Base-by-base conservation (phyloP, 2,888 invertebrate genomes). In the Gisinianus flammeolus region DNA sequence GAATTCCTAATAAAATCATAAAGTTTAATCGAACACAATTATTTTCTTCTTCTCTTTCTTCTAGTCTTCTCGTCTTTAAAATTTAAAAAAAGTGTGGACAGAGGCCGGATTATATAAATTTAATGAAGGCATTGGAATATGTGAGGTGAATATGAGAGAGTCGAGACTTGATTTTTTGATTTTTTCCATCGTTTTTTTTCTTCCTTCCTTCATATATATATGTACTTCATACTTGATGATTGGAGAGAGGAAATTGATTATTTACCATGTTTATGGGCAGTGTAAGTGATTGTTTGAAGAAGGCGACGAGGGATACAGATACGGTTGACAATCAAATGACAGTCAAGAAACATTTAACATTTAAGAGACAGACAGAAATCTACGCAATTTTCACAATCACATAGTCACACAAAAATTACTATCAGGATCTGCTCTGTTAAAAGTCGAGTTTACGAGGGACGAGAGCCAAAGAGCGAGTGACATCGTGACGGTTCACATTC, bases 391-490 rank as follows among this genome's bases (percentile, higher is more conserved):
- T 58, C 58, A 58, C 58, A 58, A n/a, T 58, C 26, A 24, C 26
- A 26, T 24, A 58, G 16, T 58, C 58, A 58, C 58, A 58, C 58
- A 58, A 22, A n/a, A 58, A 58, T 58, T 58, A 58, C 22, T 58
- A 58, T 44, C 52, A 12, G 8, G 52, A 44, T 58, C 58, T 58
- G 58, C 58, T 19, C 22, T n/a, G n/a, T 56, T 56, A 56, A 56
- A 58, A 58, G 58, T 58, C 58, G 16, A 24, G 58, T 58, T 58
- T 58, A 58, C 22, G 58, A 26, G 52, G 52, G 16, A 44, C 8
- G n/a, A n/a, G n/a, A n/a, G 44, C 3, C 16, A 26, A 58, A 58
- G 26, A 58, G 22, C 26, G 58, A 22, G 58, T 26, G 58, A 58
- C 58, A 58, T 58, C 58, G 58, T 58, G 5, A 58, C 3, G 58